Evolutionary conservation across 1,140 invertebrate genomes (phyloP), one percentile per base, ranked within the genome.

Genomic region (Drosophila jambulina): DNA sequence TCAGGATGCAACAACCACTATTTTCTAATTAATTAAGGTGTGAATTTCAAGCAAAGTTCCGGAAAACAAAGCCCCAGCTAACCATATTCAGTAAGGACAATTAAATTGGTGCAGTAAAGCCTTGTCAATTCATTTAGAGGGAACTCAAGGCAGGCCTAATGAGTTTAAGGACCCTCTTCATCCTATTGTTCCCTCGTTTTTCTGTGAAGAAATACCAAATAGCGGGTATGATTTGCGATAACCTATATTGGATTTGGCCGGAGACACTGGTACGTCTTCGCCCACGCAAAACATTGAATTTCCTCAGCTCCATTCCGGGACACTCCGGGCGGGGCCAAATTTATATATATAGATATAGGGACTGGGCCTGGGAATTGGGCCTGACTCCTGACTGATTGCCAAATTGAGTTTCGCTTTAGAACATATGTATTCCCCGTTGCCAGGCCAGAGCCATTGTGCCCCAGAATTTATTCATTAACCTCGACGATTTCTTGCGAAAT

Each of bases 331-430:
- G n/a, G 40, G 2, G n/a, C 40, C 0, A 48, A 17, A 48, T 25
- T 6, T 48, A 48, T 48, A 25, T 49, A 27, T 19, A 51, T 8
- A 32, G 19, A 19, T 13, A 49, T 29, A 32, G 17, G 12, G 21
- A 19, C 15, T 21, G 27, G 48, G n/a, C 27, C 25, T 17, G 19
- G 60, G 13, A 49, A 49, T 38, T 32, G 46, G 57, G 57, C 64
- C 36, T 38, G 38, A 57, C 49, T 71, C 48, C 64, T 75, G 69
- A 69, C 70, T 61, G 59, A 83, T 83, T 84, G 81, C 60, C 81
- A 69, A 80, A 80, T 76, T 83, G 62, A 69, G 57, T 75, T 64
- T 60, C 67, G 65, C 36, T 72, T 71, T 49, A 60, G 36, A 72
- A 71, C 56, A 72, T 72, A 51, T 71, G 51, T 81, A 59, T 81